These are phyloP conservation scores for Argyresthia albistria DNA, from an alignment of 2,888 invertebrate species.

Conservation along the genomic window DNA sequence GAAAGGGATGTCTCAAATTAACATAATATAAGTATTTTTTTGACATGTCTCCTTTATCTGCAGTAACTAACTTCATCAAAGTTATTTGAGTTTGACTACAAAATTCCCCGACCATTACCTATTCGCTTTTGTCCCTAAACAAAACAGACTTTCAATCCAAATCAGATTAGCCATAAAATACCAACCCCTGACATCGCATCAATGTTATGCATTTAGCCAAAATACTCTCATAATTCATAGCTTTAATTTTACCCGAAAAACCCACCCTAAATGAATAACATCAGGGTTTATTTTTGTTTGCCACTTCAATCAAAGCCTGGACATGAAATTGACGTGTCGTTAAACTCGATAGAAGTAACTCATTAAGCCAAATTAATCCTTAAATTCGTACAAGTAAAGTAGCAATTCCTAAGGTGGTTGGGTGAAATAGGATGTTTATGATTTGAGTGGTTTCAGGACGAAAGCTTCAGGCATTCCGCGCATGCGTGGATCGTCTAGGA, in stretches of 20 bases:
- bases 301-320: too few relatives aligned
- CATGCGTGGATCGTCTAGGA: background rate
- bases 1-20: too few relatives aligned
- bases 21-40: too few relatives aligned
- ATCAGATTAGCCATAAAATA: background rate
- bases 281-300: background rate
- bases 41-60: too few relatives aligned
- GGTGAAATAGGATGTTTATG: too few relatives aligned
- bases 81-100: too few relatives aligned
- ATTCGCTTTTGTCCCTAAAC: too few relatives aligned
- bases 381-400: background rate
- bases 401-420: too few relatives aligned
- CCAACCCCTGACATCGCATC: background rate
- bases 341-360: background rate
- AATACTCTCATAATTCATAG: background rate
- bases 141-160: too few relatives aligned
- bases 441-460: background rate
- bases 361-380: background rate
- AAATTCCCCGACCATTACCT: too few relatives aligned
- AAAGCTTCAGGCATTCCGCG: background rate
- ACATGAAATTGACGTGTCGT: background rate
- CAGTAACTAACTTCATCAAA: too few relatives aligned
- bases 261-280: background rate
- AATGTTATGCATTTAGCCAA: background rate
- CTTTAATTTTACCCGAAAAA: background rate